These are phyloP conservation scores for Porites cylindrica DNA, from an alignment of 92 coral and sea anemone genomes.

Conservation along the genomic window DNA sequence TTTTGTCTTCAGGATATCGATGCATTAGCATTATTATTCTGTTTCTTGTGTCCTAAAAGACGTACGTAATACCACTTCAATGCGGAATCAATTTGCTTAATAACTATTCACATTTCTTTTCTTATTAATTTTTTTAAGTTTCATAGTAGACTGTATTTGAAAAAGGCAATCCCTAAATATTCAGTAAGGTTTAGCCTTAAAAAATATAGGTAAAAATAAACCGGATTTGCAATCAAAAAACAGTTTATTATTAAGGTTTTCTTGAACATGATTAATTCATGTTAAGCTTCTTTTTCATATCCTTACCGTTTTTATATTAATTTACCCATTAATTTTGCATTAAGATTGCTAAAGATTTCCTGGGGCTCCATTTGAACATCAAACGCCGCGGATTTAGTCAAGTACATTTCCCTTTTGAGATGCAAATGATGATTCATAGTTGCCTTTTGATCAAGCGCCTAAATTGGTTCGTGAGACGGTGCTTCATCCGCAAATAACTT, in stretches of 20 bases:
- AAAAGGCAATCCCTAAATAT: too few species aligned
- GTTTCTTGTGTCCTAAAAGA: background rate
- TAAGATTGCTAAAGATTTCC: background rate
- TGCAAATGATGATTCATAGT: background rate
- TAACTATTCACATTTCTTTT: too few species aligned
- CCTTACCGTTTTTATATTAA: background rate
- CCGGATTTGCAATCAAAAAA: background rate
- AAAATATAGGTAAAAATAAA: background rate
- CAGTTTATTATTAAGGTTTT: background rate
- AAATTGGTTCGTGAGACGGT: background rate
- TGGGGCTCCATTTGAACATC: background rate
- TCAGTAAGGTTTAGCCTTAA: background rate
- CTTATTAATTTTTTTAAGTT: too few species aligned
- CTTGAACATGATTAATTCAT: background rate
- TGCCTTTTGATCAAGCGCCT: background rate
- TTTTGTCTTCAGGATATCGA: background rate
- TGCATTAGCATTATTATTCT: background rate
- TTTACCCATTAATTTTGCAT: background rate
- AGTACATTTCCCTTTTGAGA: background rate
- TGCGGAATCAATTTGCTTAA: too few species aligned
- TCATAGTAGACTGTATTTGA: too few species aligned
- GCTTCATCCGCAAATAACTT: too few species aligned
- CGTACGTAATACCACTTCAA: too few species aligned
- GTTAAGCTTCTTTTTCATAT: background rate
- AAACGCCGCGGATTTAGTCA: background rate